Evolutionary conservation across 2,113 vertebrate species (phyloP).

Genomic region (Odocoileus virginianus): DNA sequence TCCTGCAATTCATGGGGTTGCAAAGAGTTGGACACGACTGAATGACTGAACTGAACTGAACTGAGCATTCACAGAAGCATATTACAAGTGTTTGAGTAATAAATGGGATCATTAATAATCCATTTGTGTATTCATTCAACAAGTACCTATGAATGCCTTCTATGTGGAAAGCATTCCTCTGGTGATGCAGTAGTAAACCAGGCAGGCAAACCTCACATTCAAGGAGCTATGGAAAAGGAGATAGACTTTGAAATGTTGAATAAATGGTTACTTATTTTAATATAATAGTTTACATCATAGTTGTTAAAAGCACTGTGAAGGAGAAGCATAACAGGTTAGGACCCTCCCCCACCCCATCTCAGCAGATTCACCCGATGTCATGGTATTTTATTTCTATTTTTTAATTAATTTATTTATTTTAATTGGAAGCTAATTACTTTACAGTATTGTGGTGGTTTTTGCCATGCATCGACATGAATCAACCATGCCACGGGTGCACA

Average conservation of each 20-base stretch:
- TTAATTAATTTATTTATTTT: neutral
- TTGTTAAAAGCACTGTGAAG: neutral
- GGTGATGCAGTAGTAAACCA: neutral
- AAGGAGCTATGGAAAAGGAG: neutral
- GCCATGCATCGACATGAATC: neutral
- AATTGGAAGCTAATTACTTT: neutral
- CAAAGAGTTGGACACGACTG: no score
- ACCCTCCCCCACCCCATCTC: no score
- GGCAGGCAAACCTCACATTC: neutral
- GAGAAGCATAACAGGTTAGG: neutral
- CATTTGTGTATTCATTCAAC: neutral
- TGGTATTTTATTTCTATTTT: neutral
- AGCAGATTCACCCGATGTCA: neutral
- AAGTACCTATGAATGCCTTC: neutral
- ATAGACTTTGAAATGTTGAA: neutral
- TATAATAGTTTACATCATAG: neutral
- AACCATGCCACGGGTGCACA: neutral
- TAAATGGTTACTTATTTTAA: neutral
- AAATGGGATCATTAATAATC: neutral
- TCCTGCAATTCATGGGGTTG: no score
- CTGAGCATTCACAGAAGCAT: neutral
- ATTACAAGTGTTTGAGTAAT: neutral
- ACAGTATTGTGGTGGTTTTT: neutral
- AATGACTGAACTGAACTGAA: no score
- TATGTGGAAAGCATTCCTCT: neutral